phyloP scores from a whole-genome alignment of 2,797 vertebrate species.

The Lepus townsendii region DNA sequence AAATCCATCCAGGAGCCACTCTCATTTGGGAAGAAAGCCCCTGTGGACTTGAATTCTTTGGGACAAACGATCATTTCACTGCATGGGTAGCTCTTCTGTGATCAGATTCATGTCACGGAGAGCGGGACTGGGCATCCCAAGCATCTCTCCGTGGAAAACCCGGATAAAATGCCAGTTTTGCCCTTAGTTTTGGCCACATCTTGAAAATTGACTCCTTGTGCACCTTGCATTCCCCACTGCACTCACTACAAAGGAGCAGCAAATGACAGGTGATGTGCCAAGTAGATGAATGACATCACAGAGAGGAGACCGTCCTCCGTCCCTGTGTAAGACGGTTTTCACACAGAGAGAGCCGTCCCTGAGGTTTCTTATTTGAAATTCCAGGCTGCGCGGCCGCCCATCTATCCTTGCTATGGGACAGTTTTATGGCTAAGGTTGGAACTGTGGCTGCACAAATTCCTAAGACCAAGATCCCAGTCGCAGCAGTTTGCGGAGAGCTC shows the following conservation, averaged over 20 bases:
- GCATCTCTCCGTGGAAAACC: not conserved
- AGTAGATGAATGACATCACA: not conserved
- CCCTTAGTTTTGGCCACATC: not conserved
- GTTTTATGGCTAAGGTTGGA: conserved; percentile 63
- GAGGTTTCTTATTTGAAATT: conserved; percentile 53
- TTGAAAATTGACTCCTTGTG: not conserved
- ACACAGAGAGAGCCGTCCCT: not conserved
- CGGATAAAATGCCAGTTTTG: conserved; percentile 3
- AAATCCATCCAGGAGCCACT: not conserved
- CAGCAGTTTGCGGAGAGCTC: conserved; percentile 30
- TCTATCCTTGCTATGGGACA: conserved; percentile 35
- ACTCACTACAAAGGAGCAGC: conserved; percentile 6
- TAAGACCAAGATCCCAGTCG: conserved; percentile 18
- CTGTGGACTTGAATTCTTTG: not conserved
- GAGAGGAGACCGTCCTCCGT: not conserved
- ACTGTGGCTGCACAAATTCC: conserved; percentile 54
- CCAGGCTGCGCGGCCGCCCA: not conserved
- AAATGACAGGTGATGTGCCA: not conserved
- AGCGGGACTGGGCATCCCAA: not conserved
- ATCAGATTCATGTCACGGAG: not conserved
- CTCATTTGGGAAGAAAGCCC: not conserved
- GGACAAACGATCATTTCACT: not conserved
- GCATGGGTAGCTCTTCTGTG: not conserved
- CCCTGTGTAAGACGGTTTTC: conserved; percentile 6
- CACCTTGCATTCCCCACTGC: not conserved